These are phyloP conservation scores for Malthinus flaveolus DNA, from an alignment of 2,888 invertebrate genomes.

Conservation along the genomic window DNA sequence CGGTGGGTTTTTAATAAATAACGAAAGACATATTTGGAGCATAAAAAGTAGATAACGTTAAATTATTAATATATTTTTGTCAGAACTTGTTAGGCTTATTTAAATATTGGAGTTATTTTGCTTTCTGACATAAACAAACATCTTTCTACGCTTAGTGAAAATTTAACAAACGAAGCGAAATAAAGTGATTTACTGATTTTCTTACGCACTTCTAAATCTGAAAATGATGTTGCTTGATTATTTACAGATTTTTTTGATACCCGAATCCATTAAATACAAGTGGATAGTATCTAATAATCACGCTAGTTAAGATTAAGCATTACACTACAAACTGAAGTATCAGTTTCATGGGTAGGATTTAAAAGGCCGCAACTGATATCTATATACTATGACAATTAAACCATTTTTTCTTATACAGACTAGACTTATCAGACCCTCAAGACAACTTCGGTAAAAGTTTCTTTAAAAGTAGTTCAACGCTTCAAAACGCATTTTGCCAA, in stretches of 20 bases:
- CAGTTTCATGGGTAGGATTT: constrained; percentile 37
- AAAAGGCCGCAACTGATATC: constrained; percentile 30
- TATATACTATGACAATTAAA: no score
- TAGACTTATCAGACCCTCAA: no score
- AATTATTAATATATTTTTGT: constrained; percentile 4
- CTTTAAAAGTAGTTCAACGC: no score
- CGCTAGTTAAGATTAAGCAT: constrained; percentile 31
- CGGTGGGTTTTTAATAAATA: no score
- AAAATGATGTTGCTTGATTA: constrained; percentile 25
- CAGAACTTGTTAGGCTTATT: constrained; percentile 1
- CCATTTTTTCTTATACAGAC: no score
- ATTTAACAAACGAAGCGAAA: constrained; percentile 29
- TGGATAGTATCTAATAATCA: constrained; percentile 27
- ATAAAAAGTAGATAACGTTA: no score
- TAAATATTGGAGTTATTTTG: constrained; percentile 14
- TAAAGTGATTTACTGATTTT: constrained; percentile 32
- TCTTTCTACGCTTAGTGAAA: constrained; percentile 25
- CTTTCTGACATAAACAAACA: constrained; percentile 26
- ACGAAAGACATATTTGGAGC: no score
- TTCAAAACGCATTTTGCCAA: no score
- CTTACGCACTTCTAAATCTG: constrained; percentile 29
- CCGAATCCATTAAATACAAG: constrained; percentile 32
- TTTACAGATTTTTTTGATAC: constrained; percentile 27
- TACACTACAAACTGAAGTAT: constrained; percentile 27
- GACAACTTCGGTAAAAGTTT: no score